Percentiles rank a stretch among this genome's conserved stretches.
Evolutionary conservation across 2,888 invertebrate genomes (phyloP).

Genomic region (Pachycephus smyrnensis): DNA sequence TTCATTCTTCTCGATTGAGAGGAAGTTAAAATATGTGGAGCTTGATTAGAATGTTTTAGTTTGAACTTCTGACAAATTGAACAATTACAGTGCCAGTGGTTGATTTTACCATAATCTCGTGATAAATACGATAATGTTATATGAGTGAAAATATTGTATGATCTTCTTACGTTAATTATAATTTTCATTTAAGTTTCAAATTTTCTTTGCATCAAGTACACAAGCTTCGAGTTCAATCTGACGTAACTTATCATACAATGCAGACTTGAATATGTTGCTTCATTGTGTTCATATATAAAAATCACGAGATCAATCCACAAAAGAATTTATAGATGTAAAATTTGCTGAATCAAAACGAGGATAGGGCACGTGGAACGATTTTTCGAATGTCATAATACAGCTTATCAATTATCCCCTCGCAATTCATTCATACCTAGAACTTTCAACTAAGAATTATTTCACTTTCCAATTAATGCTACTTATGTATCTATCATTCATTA

Average conservation of each 20-base stretch:
- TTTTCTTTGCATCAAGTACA: background rate
- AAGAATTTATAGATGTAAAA: background rate
- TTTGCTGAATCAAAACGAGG: background rate
- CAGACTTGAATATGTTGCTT: background rate
- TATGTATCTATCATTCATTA: background rate
- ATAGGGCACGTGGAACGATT: background rate
- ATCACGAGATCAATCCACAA: background rate
- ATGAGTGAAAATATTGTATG: background rate
- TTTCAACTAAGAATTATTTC: background rate
- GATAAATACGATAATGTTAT: background rate
- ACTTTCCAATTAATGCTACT: background rate
- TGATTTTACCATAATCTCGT: background rate
- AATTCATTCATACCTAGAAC: background rate
- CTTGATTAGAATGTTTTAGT: background rate
- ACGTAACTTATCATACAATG: background rate
- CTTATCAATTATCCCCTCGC: background rate
- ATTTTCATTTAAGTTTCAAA: background rate
- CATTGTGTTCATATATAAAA: background rate
- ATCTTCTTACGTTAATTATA: background rate
- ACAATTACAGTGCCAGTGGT: background rate
- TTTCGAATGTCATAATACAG: background rate
- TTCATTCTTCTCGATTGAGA: background rate
- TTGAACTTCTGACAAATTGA: background rate
- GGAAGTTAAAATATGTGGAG: background rate
- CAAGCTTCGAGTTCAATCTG: background rate